Percentiles rank a stretch among this genome's conserved stretches.
Evolutionary conservation across 2,797 vertebrate genomes (phyloP).

Genomic region (Cyprinella venusta): DNA sequence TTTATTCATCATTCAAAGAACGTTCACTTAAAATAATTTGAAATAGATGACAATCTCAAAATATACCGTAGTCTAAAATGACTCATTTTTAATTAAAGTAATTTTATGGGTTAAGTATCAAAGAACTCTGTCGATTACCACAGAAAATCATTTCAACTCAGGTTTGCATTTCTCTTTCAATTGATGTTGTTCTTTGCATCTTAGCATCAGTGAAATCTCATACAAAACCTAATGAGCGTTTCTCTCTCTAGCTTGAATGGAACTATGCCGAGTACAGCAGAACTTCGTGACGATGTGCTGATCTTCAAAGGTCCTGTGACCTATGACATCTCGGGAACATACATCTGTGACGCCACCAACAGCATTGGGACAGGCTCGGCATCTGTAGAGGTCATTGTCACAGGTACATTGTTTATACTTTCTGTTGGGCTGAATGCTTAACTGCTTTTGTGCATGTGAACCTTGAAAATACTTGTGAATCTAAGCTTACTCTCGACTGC

Average conservation of each 20-base stretch:
- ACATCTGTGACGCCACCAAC: constrained; percentile 93
- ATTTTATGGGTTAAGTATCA: background rate
- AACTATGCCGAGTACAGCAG: constrained; percentile 85
- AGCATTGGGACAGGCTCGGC: constrained; percentile 90
- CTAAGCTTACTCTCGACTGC: constrained; percentile 24
- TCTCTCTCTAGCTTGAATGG: constrained; percentile 83
- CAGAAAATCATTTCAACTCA: background rate
- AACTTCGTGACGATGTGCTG: constrained; percentile 88
- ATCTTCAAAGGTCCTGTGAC: constrained; percentile 89
- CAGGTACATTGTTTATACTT: constrained; percentile 80
- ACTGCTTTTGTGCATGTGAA: constrained; percentile 30
- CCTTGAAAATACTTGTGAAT: background rate
- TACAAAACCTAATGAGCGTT: background rate
- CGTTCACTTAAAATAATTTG: background rate
- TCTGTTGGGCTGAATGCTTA: background rate
- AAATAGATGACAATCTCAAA: background rate
- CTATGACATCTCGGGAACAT: constrained; percentile 89
- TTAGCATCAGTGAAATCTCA: background rate
- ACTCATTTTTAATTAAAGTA: background rate
- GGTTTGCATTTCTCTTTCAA: background rate
- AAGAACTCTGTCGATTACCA: background rate
- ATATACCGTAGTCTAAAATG: background rate
- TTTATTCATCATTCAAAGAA: background rate
- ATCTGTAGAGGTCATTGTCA: constrained; percentile 90
- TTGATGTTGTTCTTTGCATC: background rate